Evolutionary conservation across 2,888 invertebrate species (phyloP), one percentile per base, ranked within the genome.

Genomic region (Carterocephalus palaemon): DNA sequence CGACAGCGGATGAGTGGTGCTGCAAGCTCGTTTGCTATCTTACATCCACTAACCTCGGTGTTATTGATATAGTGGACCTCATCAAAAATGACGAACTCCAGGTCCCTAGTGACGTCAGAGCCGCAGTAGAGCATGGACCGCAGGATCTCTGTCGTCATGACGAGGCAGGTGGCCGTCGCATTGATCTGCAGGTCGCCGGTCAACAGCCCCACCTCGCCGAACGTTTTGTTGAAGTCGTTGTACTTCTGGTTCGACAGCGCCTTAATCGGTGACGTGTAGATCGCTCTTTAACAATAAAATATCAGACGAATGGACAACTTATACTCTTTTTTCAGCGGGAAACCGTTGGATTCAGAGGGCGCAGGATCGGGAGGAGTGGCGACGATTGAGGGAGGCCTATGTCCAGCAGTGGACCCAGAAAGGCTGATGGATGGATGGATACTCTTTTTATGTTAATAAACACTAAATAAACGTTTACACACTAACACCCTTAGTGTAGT

Each of bases 11-110:
- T n/a, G n/a, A n/a, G n/a, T n/a, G n/a, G n/a, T n/a, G n/a, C n/a
- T n/a, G n/a, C n/a, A n/a, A n/a, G n/a, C n/a, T n/a, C n/a, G n/a
- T n/a, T n/a, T n/a, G n/a, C n/a, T n/a, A n/a, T n/a, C n/a, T n/a
- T n/a, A n/a, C n/a, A n/a, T n/a, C n/a, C n/a, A 26, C 24, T 67
- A 61, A 94, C 95, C 85, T 97, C 96, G 26, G 92, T 90, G 80
- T 99, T 97, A 75, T 99, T 99, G 53, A 99, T 96, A 68, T 99
- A 99, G 75, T 99, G 99, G 4, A 99, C 98, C 85, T 99, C 99
- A 77, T 99, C 99, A 71, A 99, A 99, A 62, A 99, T 96, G 2
- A 99, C 99, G 88, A 97, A 99, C 74, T 99, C 99, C 41, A 99
- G 86, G 75, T 99, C 99, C 29, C 98, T 90, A 0, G 98, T 94